A percentile compares a stretch with the other conserved stretches of the same genome.
Conservation (phyloP, 2,113 vertebrate genomes). For the Pollachius pollachius region DNA sequence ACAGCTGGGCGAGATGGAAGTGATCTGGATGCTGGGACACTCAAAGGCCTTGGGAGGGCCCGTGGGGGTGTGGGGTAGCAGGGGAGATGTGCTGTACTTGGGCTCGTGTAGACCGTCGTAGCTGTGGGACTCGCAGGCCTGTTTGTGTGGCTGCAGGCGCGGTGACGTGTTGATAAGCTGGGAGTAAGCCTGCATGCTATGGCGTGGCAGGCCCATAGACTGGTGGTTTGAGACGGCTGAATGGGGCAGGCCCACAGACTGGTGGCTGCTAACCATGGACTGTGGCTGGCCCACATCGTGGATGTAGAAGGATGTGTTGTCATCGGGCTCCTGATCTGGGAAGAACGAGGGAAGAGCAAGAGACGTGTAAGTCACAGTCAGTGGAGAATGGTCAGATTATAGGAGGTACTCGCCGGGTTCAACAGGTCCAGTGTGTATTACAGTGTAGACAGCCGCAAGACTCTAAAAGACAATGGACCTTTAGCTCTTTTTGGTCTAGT, state of each 20-base stretch:
- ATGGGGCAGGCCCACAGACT: conserved; percentile 86
- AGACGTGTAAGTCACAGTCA: background rate
- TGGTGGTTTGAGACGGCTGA: conserved; percentile 82
- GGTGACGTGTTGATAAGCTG: conserved; percentile 81
- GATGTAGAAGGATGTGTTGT: conserved; percentile 94
- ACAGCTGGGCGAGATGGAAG: conserved; percentile 97
- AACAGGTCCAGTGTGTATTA: too few species aligned
- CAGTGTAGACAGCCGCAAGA: too few species aligned
- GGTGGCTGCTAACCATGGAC: conserved; percentile 80
- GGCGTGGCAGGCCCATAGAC: conserved; percentile 83
- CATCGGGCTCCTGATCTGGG: conserved; percentile 91
- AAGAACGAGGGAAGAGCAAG: conserved; percentile 21
- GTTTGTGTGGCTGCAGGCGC: conserved; percentile 82
- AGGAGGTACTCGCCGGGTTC: too few species aligned
- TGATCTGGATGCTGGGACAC: conserved; percentile 98
- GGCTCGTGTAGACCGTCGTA: conserved; percentile 80
- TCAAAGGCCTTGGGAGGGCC: conserved; percentile 92
- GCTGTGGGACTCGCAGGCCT: conserved; percentile 77
- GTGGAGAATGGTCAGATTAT: too few species aligned
- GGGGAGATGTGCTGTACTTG: conserved; percentile 78
- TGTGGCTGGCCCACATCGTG: conserved; percentile 90
- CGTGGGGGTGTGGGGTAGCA: conserved; percentile 61
- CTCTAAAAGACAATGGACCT: too few species aligned
- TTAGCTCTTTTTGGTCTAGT: too few species aligned
- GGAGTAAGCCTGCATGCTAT: conserved; percentile 86